Evolutionary conservation across 2,113 vertebrate species (phyloP), one percentile per base, ranked within the genome.

Genomic region (Dromas ardeola): DNA sequence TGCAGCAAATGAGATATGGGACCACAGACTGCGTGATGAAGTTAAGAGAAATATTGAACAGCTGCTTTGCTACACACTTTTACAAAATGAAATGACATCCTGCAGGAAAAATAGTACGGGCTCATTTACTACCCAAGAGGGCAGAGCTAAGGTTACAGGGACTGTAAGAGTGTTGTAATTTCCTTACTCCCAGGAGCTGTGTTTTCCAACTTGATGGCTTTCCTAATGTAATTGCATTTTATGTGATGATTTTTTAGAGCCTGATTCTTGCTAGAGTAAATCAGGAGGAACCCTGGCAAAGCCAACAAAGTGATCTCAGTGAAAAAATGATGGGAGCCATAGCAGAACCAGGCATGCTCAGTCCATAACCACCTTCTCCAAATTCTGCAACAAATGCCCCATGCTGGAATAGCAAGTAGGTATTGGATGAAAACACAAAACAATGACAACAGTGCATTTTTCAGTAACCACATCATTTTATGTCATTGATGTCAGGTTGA

Each of bases 401-500:
- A 1, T 38, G n/a, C 61, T 80, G 82, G 63, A 94, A 67, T 50
- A 74, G 70, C 47, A 93, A 90, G 56, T 32, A 77, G 43, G 73
- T 91, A 95, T 94, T 81, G 58, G 82, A 81, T 52, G 56, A 73
- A 94, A 95, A 94, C 78, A 87, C 55, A 72, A 95, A 95, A 72
- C 91, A 90, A 74, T 93, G 96, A 92, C 93, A 97, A 88, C 84
- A 81, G 81, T 70, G 94, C 95, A 91, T 93, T 97, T 94, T 79
- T 95, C 93, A 86, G 82, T 93, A 90, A 96, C 97, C 97, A 97
- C 93, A 97, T 97, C 94, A 76, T 90, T 95, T 97, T 95, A 93
- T 97, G 96, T 97, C 96, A 95, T 7, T 89, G 73, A 59, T 95
- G 94, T 96, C 95, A 96, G 73, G 43, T 70, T 96, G 83, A 87